Evolutionary conservation across 2,888 invertebrate genomes (phyloP).

Genomic region (Lissocephala sabroskyi): DNA sequence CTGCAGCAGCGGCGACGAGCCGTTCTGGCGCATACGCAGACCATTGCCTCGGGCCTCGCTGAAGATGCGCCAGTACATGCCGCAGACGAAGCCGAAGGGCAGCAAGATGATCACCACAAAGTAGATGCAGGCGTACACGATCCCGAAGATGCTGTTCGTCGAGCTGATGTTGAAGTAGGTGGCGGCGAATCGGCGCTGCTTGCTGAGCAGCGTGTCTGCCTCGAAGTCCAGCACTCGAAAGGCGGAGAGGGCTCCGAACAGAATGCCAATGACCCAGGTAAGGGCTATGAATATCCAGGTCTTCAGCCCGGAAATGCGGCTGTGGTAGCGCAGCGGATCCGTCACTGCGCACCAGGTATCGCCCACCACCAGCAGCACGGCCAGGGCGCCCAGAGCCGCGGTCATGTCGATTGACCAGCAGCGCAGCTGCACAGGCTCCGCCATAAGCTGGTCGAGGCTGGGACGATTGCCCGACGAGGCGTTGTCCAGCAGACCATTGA

Average conservation of each 20-base stretch:
- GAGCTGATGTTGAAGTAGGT: constrained; percentile 51
- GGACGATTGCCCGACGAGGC: constrained; percentile 6
- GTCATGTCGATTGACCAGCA: constrained; percentile 72
- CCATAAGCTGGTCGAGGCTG: constrained; percentile 5
- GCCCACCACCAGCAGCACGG: constrained; percentile 72
- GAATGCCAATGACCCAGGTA: constrained; percentile 70
- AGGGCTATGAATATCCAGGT: constrained; percentile 72
- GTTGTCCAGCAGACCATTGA: constrained; percentile 22
- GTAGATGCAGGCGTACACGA: constrained; percentile 68
- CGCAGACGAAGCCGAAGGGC: constrained; percentile 72
- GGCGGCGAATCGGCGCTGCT: constrained; percentile 49
- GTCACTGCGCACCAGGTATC: constrained; percentile 78
- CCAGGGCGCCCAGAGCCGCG: constrained; percentile 70
- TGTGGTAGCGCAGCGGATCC: constrained; percentile 76
- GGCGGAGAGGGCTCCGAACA: constrained; percentile 71
- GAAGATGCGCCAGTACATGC: constrained; percentile 73
- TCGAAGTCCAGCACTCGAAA: constrained; percentile 69
- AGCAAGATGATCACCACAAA: constrained; percentile 71
- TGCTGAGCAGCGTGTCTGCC: constrained; percentile 57
- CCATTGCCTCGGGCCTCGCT: constrained; percentile 72
- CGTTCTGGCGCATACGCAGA: constrained; percentile 72
- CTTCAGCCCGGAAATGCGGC: constrained; percentile 72
- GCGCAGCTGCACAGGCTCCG: constrained; percentile 49
- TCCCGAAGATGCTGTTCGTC: constrained; percentile 61
- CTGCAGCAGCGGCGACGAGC: constrained; percentile 72